Conservation (phyloP, 2,113 vertebrate species). For the Sapajus apella region DNA sequence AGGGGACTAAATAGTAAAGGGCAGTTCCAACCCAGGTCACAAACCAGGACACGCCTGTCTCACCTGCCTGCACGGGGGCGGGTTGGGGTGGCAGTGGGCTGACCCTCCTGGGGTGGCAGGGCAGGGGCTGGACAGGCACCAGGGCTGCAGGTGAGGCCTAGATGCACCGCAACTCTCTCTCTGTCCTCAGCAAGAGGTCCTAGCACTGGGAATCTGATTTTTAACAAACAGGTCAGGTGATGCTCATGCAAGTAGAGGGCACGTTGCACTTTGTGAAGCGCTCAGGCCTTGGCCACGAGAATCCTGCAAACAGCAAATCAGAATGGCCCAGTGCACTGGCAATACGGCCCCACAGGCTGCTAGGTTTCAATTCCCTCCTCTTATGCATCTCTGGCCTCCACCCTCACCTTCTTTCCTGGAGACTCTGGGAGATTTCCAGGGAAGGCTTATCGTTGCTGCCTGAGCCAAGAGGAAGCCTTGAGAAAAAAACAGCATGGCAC, state of each 20-base stretch:
- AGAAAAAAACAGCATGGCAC: neutral
- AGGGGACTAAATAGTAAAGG: neutral
- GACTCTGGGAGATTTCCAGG: neutral
- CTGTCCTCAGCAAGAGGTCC: too few species aligned
- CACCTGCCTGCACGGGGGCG: accelerated
- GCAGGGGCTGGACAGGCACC: neutral
- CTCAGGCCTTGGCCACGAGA: too few species aligned
- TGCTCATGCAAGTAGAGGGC: too few species aligned
- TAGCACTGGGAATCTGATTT: neutral
- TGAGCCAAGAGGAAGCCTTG: neutral
- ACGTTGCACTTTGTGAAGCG: neutral
- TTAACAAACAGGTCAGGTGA: neutral
- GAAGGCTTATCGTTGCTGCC: neutral
- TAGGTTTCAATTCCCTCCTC: neutral
- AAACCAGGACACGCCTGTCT: accelerated
- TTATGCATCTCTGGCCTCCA: neutral
- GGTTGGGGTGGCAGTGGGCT: accelerated
- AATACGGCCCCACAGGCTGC: neutral
- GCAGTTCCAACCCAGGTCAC: accelerated
- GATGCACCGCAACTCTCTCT: neutral
- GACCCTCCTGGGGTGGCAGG: accelerated
- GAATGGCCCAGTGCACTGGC: neutral
- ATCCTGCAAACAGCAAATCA: too few species aligned
- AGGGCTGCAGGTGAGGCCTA: too few species aligned
- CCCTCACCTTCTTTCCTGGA: neutral